Conservation (phyloP, 2,797 vertebrate genomes). For the Aeoliscus strigatus region DNA sequence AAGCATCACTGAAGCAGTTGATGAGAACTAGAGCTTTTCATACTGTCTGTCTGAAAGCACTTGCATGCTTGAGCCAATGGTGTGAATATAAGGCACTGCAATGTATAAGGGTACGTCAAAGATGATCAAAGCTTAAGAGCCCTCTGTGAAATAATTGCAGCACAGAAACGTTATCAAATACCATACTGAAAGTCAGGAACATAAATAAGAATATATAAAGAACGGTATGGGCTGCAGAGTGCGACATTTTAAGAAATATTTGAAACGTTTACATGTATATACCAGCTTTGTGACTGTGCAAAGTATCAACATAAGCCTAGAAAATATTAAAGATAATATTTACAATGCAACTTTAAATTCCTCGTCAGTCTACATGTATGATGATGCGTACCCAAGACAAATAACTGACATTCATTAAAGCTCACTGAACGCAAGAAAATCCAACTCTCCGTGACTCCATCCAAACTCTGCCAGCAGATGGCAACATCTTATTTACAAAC, state of each 20-base stretch:
- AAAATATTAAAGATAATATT: slow-evolving; percentile 28
- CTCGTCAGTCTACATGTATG: slow-evolving; percentile 24
- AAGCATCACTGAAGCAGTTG: slow-evolving; percentile 21
- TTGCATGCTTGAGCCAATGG: slow-evolving; percentile 18
- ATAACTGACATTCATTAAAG: slow-evolving; percentile 74
- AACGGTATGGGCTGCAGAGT: slow-evolving; percentile 18
- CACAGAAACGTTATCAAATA: slow-evolving; percentile 38
- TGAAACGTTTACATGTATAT: slow-evolving; percentile 43
- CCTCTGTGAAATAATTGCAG: slow-evolving; percentile 23
- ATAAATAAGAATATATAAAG: slow-evolving; percentile 43
- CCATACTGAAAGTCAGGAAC: slow-evolving; percentile 16
- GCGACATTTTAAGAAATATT: slow-evolving; percentile 39
- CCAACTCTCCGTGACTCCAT: slow-evolving; percentile 79
- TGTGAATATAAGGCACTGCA: slow-evolving; percentile 60
- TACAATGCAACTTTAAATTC: slow-evolving; percentile 19
- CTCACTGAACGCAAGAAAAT: slow-evolving; percentile 75
- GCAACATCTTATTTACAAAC: slow-evolving; percentile 67
- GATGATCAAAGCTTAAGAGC: slow-evolving; percentile 22
- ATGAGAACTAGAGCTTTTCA: slow-evolving; percentile 4
- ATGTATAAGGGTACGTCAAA: slow-evolving; percentile 29
- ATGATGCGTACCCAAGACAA: slow-evolving; percentile 52
- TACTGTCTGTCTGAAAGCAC: slow-evolving; percentile 15
- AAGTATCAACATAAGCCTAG: slow-evolving; percentile 38
- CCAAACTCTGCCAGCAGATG: slow-evolving; percentile 88
- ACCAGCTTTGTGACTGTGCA: slow-evolving; percentile 54